A percentile compares a stretch with the other conserved stretches of the same genome.
phyloP scores from a whole-genome alignment of 1,140 invertebrate genomes.

The Eufriesea mexicana region DNA sequence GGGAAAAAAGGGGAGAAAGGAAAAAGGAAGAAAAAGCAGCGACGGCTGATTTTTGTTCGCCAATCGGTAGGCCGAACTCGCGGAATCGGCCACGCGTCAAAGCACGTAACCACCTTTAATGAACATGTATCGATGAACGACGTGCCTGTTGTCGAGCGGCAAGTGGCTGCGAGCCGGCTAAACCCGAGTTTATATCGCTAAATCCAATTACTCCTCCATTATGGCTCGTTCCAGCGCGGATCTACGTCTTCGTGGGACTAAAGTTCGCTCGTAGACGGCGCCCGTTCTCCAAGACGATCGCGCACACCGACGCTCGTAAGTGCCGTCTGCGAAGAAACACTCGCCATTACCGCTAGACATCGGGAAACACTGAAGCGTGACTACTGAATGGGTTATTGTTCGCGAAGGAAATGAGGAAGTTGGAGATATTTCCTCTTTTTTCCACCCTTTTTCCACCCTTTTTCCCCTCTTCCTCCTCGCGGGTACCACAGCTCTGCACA shows the following conservation, averaged over 20 bases:
- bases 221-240: conserved; percentile 14
- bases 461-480: too few species aligned
- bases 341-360: neutral
- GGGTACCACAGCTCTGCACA: too few species aligned
- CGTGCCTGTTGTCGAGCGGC: conserved; percentile 1
- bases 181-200: conserved; percentile 33
- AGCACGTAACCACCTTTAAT: conserved; percentile 12
- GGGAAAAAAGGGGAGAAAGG: too few species aligned
- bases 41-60: neutral
- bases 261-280: neutral
- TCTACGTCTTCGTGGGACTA: neutral
- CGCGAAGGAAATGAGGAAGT: neutral
- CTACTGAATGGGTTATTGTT: neutral
- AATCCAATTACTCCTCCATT: conserved; percentile 39
- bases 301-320: neutral
- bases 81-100: neutral
- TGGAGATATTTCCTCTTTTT: neutral
- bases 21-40: too few species aligned
- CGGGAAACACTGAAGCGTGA: neutral
- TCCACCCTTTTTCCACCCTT: too few species aligned
- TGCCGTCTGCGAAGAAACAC: neutral
- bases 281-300: neutral
- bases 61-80: neutral
- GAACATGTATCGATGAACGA: conserved; percentile 12
- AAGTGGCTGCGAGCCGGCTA: conserved; percentile 9